These are phyloP conservation scores for Coregonus suidteri DNA, from an alignment of 2,797 vertebrate genomes.

Conservation along the genomic window DNA sequence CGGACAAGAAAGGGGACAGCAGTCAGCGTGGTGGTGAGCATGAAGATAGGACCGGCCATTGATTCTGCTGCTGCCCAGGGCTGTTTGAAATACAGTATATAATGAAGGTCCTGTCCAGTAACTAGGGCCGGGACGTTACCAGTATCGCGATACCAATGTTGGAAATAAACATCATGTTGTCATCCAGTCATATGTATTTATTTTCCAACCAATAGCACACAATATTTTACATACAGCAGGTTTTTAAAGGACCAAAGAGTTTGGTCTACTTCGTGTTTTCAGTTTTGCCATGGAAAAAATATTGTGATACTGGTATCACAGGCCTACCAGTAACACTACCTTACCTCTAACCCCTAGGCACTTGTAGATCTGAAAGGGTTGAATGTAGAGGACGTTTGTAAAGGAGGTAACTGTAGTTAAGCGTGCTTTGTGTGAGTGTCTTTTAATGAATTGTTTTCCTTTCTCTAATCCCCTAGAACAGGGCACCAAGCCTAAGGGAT, in stretches of 20 bases:
- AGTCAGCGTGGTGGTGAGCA: slow-evolving; percentile 67
- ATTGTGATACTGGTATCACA: too few species aligned
- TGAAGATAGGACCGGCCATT: not conserved
- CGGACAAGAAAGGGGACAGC: slow-evolving; percentile 44
- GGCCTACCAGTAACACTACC: too few species aligned
- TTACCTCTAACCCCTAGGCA: not conserved
- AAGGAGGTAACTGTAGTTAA: not conserved
- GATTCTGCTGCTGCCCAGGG: too few species aligned
- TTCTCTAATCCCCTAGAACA: not conserved
- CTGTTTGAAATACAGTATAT: not conserved
- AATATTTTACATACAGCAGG: too few species aligned
- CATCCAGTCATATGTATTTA: too few species aligned
- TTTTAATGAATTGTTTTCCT: not conserved
- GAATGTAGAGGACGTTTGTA: not conserved
- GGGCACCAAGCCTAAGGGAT: not conserved
- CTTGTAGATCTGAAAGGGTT: not conserved
- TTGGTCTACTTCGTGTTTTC: too few species aligned
- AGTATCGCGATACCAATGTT: too few species aligned
- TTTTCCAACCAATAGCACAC: too few species aligned
- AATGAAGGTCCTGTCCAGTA: not conserved
- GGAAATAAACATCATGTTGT: too few species aligned
- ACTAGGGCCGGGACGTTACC: not conserved
- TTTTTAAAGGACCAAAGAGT: too few species aligned
- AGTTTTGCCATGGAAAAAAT: too few species aligned
- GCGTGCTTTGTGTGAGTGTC: not conserved